Evolutionary conservation across 2,888 invertebrate species (phyloP).

Genomic region (Arrhopalites spinosus): DNA sequence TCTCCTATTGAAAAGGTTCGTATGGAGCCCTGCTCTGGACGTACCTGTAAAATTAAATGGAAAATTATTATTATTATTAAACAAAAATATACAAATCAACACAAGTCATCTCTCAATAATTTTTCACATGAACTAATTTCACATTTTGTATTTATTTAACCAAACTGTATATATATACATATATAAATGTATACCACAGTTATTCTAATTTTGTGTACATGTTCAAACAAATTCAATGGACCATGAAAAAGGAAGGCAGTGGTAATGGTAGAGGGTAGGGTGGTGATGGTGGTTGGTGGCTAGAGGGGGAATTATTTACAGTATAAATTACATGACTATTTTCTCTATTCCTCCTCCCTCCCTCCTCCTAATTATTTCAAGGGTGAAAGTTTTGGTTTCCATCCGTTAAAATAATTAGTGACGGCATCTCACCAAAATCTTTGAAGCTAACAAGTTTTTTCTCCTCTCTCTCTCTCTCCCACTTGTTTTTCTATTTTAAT

Average conservation of each 20-base stretch:
- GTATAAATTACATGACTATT: too few relatives aligned
- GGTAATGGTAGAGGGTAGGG: too few relatives aligned
- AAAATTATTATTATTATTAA: neutral
- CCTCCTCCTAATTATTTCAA: too few relatives aligned
- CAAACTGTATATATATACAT: neutral
- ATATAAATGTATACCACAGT: neutral
- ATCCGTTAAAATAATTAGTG: neutral
- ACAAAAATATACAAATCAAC: too few relatives aligned
- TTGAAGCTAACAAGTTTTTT: neutral
- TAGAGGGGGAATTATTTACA: too few relatives aligned
- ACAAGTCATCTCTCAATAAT: too few relatives aligned
- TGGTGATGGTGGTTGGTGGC: too few relatives aligned
- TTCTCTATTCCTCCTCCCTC: too few relatives aligned
- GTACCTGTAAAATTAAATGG: neutral
- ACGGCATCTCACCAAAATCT: neutral
- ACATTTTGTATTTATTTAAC: neutral
- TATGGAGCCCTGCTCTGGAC: neutral
- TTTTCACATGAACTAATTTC: neutral
- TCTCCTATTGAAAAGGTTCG: slow-evolving; percentile 2
- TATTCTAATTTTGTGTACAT: too few relatives aligned
- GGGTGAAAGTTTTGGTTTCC: neutral
- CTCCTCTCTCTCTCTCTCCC: neutral
- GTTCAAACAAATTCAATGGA: too few relatives aligned
- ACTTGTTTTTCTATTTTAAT: too few relatives aligned
- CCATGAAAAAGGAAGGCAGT: too few relatives aligned